Base-by-base conservation (phyloP, 1,140 invertebrate genomes). In the Pseudachorutes palmiensis region DNA sequence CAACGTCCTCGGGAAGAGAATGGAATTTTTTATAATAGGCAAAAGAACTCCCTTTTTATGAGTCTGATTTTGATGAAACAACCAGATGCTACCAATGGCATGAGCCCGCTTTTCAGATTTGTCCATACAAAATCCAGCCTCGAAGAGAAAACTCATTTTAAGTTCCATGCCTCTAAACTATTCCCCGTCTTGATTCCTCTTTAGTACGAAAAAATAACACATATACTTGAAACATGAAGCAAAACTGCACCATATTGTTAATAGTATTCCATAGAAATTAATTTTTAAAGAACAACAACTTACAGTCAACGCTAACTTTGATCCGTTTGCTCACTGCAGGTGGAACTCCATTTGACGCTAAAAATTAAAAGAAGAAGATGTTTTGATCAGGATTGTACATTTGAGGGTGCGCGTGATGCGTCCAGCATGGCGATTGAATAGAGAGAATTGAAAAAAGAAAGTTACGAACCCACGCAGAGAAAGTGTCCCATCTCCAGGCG, bases 291-390 rank as follows among this genome's bases (percentile, higher is more conserved):
- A n/a, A n/a, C n/a, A 29, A 28, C 3, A 60, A 92, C 91, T 92
- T 81, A 94, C 91, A 95, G 78, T 94, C 90, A 48, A 95, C 91
- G 80, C 90, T 92, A 75, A 95, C 88, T 84, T 92, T 91, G 74
- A 95, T 92, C 76, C 90, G 83, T 79, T 94, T 93, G 78, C 89
- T 92, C 68, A 94, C 91, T 3, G 81, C 78, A 12, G 82, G 81
- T 2, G 81, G 82, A 45, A 83, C 79, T 9, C 81, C 80, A 72
- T 83, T 73, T 16, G 59, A 60, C 0, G 71, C 71, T 24, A 36
- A 68, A 68, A 61, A 64, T 62, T 36, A 36, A 9, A 45, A 62
- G 24, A 19, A 62, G 28, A n/a, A n/a, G n/a, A n/a, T n/a, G n/a
- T n/a, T n/a, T n/a, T n/a, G n/a, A n/a, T n/a, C n/a, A n/a, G n/a